These are phyloP conservation scores for Triplophysa siluroides DNA, from an alignment of 2,113 vertebrate genomes.

Conservation along the genomic window DNA sequence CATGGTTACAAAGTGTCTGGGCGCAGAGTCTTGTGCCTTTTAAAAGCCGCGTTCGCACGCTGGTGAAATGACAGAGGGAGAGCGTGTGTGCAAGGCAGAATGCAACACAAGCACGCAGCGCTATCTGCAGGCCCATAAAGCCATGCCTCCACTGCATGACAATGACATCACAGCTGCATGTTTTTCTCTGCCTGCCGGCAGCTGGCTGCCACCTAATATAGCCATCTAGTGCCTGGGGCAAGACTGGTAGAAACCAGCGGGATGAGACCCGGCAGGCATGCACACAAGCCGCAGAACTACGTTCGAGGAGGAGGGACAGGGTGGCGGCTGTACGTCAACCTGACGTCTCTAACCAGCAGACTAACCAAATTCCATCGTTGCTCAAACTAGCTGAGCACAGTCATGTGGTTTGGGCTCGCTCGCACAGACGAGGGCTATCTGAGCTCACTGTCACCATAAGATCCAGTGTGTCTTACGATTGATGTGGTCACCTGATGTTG, in stretches of 20 bases:
- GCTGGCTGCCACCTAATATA: conserved; percentile 67
- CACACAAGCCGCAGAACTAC: conserved; percentile 8
- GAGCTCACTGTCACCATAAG: conserved; percentile 13
- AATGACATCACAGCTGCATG: conserved; percentile 64
- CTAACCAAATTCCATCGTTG: conserved; percentile 51
- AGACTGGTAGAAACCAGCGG: background rate
- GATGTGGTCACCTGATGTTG: conserved; percentile 43
- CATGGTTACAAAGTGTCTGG: conserved; percentile 49
- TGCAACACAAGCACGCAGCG: conserved; percentile 54
- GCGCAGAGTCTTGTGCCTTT: conserved; percentile 46
- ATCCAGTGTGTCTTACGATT: conserved; percentile 28
- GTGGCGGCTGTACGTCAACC: conserved; percentile 19
- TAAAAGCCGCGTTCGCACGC: conserved; percentile 39
- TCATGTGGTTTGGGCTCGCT: conserved; percentile 37
- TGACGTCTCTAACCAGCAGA: conserved; percentile 61
- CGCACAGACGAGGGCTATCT: conserved; percentile 23
- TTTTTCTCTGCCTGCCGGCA: background rate
- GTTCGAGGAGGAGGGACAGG: background rate
- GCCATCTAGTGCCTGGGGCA: conserved; percentile 51
- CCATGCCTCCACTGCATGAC: conserved; percentile 68
- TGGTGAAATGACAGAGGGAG: conserved; percentile 14
- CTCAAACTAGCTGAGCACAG: conserved; percentile 30
- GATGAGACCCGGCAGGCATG: background rate
- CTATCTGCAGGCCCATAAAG: conserved; percentile 58
- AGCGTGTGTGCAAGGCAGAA: conserved; percentile 44